Base-by-base conservation (phyloP, 2,113 vertebrate genomes). In the Percina caprodes region DNA sequence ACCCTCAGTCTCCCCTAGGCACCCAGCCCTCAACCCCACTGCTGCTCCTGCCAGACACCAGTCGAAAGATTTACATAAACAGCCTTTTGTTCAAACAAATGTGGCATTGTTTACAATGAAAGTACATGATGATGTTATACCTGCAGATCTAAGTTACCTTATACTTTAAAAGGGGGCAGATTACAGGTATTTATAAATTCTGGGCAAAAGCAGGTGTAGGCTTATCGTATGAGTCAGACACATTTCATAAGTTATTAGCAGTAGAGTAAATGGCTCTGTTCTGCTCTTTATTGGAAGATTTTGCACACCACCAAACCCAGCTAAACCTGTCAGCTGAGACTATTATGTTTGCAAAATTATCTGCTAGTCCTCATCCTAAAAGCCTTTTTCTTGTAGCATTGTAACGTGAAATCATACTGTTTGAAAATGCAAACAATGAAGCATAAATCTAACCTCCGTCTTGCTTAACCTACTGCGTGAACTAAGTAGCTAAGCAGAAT, bases 11-110 rank as follows among this genome's bases (percentile, higher is more conserved):
- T 63, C 69, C 86, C 74, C 75, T 72, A 69, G 82, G 84, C 67
- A 49, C 23, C 86, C 52, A 46, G 74, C 62, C 77, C 83, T 80
- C 75, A 79, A 71, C 81, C 83, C 73, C 33, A 48, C 59, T 61
- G 70, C 79, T 71, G 63, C 65, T 19, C 21, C 74, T 71, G 81
- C 75, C 85, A 83, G 69, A 68, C 66, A 62, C 51, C 66, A 85
- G 80, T 77, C 67, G 55, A 69, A 78, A 78, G 49, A 92, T 88
- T 61, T 82, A 59, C 73, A 83, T 75, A 58, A 86, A 83, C 30
- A 77, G 72, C 55, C 52, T 55, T 62, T 67, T 26, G 51, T 79
- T 83, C 68, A 69, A 75, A 69, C 58, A 77, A 51, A 46, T 52
- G 33, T 71, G 59, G 55, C 26, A 48, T 49, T 54, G 59, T 58